Evolutionary conservation across 2,113 vertebrate species (phyloP), one percentile per base, ranked within the genome.

Genomic region (Scomber japonicus): DNA sequence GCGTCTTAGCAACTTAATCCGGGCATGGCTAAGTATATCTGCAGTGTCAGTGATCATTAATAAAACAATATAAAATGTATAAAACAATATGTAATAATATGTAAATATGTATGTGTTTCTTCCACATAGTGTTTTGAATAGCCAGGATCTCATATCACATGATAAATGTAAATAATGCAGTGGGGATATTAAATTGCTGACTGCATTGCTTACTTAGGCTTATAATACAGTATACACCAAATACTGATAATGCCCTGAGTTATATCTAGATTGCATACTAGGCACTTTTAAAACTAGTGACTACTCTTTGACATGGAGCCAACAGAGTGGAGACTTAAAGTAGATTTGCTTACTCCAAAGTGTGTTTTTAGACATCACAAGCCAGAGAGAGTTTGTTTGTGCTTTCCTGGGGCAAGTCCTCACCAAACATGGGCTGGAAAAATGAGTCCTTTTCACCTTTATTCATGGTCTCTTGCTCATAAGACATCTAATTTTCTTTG

Each of bases 241-340:
- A 60, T 2, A 64, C 7, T 11, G 40, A 54, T 66, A 69, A 70
- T 53, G 30, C 3, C 31, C 56, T 51, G 73, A 85, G 69, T 70
- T 54, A 77, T 44, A 40, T 76, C 55, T 67, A 56, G n/a, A 82
- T 19, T 64, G 71, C 72, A 60, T 63, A 68, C 72, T 31, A 1
- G 21, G 62, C 76, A 64, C 40, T 72, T 80, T 53, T 50, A 44
- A 8, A 70, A 69, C 24, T 19, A 13, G 49, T n/a, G 30, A 64
- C 53, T 59, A 40, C 15, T 45, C 35, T 66, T 57, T 75, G 65
- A 69, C 14, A 50, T 2, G 5, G 56, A 50, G 78, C 78, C 68
- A 67, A 54, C n/a, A 48, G 35, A 35, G 17, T 48, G 17, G 45
- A 55, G 24, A 63, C 55, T 68, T 51, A n/a, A 77, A 61, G 67